Conservation (phyloP, 2,888 invertebrate species). For the Tetragonisca angustula region DNA sequence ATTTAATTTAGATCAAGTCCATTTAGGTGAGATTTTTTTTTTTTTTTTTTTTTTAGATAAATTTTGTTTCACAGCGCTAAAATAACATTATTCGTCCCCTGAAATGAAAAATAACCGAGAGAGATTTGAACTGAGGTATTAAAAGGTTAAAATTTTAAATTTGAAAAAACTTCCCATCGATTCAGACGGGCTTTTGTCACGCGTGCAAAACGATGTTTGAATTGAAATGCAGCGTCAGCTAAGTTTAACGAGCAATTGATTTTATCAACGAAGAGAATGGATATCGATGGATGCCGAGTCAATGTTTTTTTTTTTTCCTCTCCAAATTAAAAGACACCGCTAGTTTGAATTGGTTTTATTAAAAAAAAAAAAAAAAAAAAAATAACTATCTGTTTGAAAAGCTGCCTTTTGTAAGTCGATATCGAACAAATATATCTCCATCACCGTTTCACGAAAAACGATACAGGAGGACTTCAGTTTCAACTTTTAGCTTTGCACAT, state of each 20-base stretch:
- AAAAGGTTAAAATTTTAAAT: neutral
- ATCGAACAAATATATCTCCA: neutral
- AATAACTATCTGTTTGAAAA: neutral
- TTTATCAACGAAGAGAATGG: slow-evolving; percentile 14
- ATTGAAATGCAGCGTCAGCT: neutral
- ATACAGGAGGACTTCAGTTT: neutral
- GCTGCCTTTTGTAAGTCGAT: neutral
- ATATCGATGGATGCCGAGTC: neutral
- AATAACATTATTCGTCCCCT: neutral
- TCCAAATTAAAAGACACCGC: neutral
- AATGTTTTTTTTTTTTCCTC: neutral
- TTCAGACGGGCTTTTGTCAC: neutral
- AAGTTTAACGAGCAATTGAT: slow-evolving; percentile 28
- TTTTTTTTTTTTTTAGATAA: too few relatives aligned
- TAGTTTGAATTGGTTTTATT: neutral
- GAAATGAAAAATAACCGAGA: neutral
- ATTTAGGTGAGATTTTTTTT: too few relatives aligned
- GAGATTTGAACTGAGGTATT: neutral
- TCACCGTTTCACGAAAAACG: neutral
- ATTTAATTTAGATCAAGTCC: too few relatives aligned
- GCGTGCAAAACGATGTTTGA: neutral
- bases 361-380: too few relatives aligned
- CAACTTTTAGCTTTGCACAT: too few relatives aligned
- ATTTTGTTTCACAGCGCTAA: too few relatives aligned
- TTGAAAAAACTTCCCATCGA: neutral